Base-by-base conservation (phyloP, 30 jellyfish, hydroid and myxozoan species). In the Clytia hemisphaerica region DNA sequence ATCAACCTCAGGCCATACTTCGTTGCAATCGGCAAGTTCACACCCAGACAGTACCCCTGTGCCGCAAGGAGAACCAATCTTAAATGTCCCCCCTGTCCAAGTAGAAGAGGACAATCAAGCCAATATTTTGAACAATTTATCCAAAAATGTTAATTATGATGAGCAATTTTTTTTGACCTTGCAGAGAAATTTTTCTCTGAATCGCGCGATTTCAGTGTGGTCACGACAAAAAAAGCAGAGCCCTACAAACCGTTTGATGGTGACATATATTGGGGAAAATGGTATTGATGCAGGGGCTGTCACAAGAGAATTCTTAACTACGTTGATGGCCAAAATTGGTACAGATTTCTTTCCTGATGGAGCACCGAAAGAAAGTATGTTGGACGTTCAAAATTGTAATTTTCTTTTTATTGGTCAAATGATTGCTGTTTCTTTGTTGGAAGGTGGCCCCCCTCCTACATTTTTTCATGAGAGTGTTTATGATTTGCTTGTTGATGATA, bases 401-500 rank as follows among this genome's bases (percentile, higher is more conserved):
- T 75, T 75, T 49, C 36, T 40, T 38, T 79, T 80, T 61, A 22
- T 71, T 60, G 72, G 81, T 21, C 79, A 75, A 47, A 60, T 75
- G 26, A 45, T 62, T 35, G 36, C 80, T 47, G 72, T 50, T 36
- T 46, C 63, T 45, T 38, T 75, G 33, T 79, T 80, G 37, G 73
- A 75, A 34, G 88, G 88, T 37, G 80, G 80, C 57, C 77, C 72
- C 40, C 67, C 67, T 33, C 73, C 88, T 22, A 60, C 33, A 25
- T 75, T 75, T 61, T 37, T 75, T 31, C 58, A 30, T 37, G 14
- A 16, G 5, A 35, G 31, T 16, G 28, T 61, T 26, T 57, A 22
- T 26, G 31, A 18, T 16, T 29, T 33, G 26, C 19, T 21, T 4
- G n/a, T 61, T 15, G 75, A 14, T 61, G 26, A 7, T 61, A 62